Evolutionary conservation across 2,888 invertebrate genomes (phyloP).

Genomic region (Drosophila barbarae): DNA sequence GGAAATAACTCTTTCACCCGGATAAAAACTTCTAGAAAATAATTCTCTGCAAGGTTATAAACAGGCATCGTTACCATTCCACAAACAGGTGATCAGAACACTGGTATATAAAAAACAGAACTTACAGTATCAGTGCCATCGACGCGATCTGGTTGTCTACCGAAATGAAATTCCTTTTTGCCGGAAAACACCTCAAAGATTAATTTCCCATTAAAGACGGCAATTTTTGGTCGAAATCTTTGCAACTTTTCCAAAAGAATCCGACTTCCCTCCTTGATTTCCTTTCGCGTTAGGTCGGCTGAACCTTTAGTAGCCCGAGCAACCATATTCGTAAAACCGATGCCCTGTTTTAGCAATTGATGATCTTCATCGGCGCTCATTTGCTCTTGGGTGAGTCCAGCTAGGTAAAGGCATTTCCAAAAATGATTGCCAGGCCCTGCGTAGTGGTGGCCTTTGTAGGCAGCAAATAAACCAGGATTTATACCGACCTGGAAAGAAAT

Average conservation of each 20-base stretch:
- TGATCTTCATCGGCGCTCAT: slow-evolving; percentile 98
- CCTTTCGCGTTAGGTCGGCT: slow-evolving; percentile 95
- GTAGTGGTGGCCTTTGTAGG: slow-evolving; percentile 99
- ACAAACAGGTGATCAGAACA: no score
- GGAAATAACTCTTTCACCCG: no score
- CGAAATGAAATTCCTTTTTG: slow-evolving; percentile 97
- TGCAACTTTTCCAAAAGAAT: slow-evolving; percentile 93
- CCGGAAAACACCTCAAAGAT: slow-evolving; percentile 99
- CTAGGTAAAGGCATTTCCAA: slow-evolving; percentile 98
- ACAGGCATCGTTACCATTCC: background rate
- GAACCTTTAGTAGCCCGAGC: slow-evolving; percentile 96
- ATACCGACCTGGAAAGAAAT: slow-evolving; percentile 91
- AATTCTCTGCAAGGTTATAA: no score
- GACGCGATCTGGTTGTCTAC: slow-evolving; percentile 95
- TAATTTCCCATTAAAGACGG: slow-evolving; percentile 98
- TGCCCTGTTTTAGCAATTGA: slow-evolving; percentile 94
- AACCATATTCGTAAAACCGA: slow-evolving; percentile 99
- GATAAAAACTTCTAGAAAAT: no score
- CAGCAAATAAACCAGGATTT: slow-evolving; percentile 98
- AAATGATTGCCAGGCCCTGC: slow-evolving; percentile 99
- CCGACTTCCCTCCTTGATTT: slow-evolving; percentile 95
- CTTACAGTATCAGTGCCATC: slow-evolving; percentile 96
- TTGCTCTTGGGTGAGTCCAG: slow-evolving; percentile 95
- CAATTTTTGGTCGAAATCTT: slow-evolving; percentile 96
- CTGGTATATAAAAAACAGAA: slow-evolving; percentile 43